These are phyloP conservation scores for Penaeus vannamei DNA, from an alignment of 1,140 invertebrate genomes.

Conservation along the genomic window DNA sequence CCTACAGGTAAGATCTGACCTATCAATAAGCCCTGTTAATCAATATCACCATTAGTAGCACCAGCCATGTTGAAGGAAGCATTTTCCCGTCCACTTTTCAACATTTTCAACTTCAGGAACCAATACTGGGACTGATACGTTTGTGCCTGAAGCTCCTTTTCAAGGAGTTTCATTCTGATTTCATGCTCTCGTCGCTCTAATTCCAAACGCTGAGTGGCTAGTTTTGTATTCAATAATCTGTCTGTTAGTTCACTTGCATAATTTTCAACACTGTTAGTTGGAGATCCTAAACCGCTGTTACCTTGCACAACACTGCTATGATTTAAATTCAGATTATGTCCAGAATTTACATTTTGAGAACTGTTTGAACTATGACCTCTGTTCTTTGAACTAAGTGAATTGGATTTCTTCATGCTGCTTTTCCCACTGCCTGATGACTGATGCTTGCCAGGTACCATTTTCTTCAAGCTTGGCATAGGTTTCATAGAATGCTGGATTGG, in stretches of 20 bases:
- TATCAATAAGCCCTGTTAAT: slow-evolving; percentile 49
- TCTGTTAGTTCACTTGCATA: slow-evolving; percentile 31
- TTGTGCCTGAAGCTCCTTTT: slow-evolving; percentile 64
- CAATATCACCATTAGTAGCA: slow-evolving; percentile 64
- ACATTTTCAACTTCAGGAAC: slow-evolving; percentile 60
- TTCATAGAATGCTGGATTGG: slow-evolving; percentile 51
- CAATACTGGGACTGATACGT: slow-evolving; percentile 64
- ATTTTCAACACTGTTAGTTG: slow-evolving; percentile 25
- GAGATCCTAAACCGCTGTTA: slow-evolving; percentile 13
- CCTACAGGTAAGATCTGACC: slow-evolving; percentile 45
- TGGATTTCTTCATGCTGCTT: slow-evolving; percentile 16
- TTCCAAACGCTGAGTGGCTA: slow-evolving; percentile 50
- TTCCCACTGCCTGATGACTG: slow-evolving; percentile 34
- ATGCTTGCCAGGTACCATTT: slow-evolving; percentile 61
- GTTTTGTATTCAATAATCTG: slow-evolving; percentile 33
- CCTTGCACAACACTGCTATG: neutral
- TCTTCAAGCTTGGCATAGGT: slow-evolving; percentile 60
- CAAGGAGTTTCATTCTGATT: slow-evolving; percentile 61
- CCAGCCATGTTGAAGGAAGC: slow-evolving; percentile 38
- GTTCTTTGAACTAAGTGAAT: slow-evolving; percentile 4
- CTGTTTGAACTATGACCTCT: slow-evolving; percentile 22
- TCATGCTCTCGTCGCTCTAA: slow-evolving; percentile 57
- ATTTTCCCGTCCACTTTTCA: slow-evolving; percentile 51
- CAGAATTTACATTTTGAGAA: neutral
- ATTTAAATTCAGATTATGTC: slow-evolving; percentile 3